Evolutionary conservation across 2,888 invertebrate species (phyloP).

Genomic region (Mellilla xanthometata): DNA sequence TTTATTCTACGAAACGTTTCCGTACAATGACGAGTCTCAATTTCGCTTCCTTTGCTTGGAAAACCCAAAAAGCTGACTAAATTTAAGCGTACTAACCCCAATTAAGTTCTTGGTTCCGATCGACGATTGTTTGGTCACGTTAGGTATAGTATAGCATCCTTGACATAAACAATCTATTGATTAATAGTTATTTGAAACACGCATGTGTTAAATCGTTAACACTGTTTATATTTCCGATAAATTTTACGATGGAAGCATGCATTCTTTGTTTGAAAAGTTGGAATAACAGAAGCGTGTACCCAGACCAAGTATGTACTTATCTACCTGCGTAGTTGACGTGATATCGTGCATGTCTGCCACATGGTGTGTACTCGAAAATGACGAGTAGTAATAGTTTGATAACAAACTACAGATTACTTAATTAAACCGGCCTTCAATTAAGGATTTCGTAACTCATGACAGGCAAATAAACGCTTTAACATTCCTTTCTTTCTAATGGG

Average conservation of each 20-base stretch:
- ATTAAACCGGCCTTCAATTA: too few relatives aligned
- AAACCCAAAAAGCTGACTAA: slow-evolving; percentile 8
- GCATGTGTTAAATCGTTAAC: slow-evolving; percentile 23
- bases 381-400: too few relatives aligned
- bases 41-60: slow-evolving; percentile 6
- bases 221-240: slow-evolving; percentile 23
- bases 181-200: slow-evolving; percentile 26
- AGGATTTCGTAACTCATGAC: too few relatives aligned
- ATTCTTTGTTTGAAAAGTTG: slow-evolving; percentile 21
- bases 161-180: slow-evolving; percentile 26
- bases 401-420: too few relatives aligned
- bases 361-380: too few relatives aligned
- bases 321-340: too few relatives aligned
- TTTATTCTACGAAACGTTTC: slow-evolving; percentile 16
- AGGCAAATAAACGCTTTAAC: too few relatives aligned
- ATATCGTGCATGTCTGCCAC: too few relatives aligned
- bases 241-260: slow-evolving; percentile 10
- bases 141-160: slow-evolving; percentile 19
- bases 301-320: background rate
- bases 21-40: slow-evolving; percentile 6
- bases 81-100: slow-evolving; percentile 4
- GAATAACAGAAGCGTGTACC: slow-evolving; percentile 9
- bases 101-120: slow-evolving; percentile 1
- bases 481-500: too few relatives aligned
- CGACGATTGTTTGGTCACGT: slow-evolving; percentile 24